Evolutionary conservation across 30 jellyfish, hydroid and myxozoan species (phyloP).

Genomic region (Mastigias papua): DNA sequence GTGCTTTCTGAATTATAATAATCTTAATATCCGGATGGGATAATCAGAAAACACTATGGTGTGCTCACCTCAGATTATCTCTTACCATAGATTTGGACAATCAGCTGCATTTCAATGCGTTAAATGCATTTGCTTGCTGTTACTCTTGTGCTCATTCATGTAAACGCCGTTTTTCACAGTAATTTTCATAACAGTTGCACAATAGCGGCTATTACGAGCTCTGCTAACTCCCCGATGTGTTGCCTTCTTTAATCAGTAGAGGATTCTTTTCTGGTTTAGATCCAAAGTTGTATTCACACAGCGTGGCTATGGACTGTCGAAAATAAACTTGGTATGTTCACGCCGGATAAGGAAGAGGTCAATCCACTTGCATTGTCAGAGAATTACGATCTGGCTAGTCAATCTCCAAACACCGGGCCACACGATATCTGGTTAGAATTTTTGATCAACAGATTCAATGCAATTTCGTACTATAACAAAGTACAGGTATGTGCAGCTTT

Average conservation of each 20-base stretch:
- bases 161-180: too few species aligned
- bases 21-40: too few species aligned
- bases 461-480: constrained; percentile 80
- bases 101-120: too few species aligned
- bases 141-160: too few species aligned
- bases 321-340: constrained; percentile 84
- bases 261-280: constrained; percentile 23
- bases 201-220: too few species aligned
- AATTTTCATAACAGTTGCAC: too few species aligned
- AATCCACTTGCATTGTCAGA: constrained; percentile 71
- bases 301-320: constrained; percentile 95
- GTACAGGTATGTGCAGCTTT: constrained; percentile 70
- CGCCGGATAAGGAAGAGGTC: constrained; percentile 48
- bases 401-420: constrained; percentile 39
- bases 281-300: constrained; percentile 86
- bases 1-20: too few species aligned
- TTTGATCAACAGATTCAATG: constrained; percentile 80
- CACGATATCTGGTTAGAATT: constrained; percentile 97
- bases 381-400: background rate
- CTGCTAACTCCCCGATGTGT: too few species aligned
- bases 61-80: too few species aligned
- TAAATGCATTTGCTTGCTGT: too few species aligned
- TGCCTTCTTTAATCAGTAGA: background rate
- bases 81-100: too few species aligned
- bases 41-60: too few species aligned